A percentile compares a stretch with the other conserved stretches of the same genome.
Evolutionary conservation across 2,113 vertebrate species (phyloP).

Genomic region (Albula goreensis): DNA sequence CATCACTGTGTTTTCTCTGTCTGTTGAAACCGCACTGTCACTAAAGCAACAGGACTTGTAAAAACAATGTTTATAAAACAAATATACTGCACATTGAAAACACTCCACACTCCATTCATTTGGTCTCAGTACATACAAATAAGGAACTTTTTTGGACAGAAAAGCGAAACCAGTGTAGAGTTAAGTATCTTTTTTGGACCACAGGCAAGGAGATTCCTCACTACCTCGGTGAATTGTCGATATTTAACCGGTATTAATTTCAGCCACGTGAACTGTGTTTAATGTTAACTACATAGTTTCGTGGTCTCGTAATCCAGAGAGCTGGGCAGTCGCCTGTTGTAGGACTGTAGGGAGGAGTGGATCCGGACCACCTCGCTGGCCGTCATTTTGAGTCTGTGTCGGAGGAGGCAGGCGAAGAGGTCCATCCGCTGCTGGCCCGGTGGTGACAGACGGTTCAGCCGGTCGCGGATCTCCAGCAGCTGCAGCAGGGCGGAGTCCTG

Average conservation of each 20-base stretch:
- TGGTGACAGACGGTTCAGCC: constrained; percentile 92
- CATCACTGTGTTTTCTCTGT: constrained; percentile 87
- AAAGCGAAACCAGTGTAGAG: constrained; percentile 47
- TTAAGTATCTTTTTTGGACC: constrained; percentile 39
- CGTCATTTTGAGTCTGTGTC: constrained; percentile 92
- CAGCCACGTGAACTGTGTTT: constrained; percentile 45
- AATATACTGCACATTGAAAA: constrained; percentile 84
- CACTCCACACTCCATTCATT: constrained; percentile 67
- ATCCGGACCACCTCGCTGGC: constrained; percentile 92
- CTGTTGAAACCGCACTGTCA: constrained; percentile 91
- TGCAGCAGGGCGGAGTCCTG: constrained; percentile 94
- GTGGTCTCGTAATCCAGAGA: constrained; percentile 92
- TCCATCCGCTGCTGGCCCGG: constrained; percentile 87
- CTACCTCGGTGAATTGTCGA: background rate
- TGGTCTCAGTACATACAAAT: constrained; percentile 79
- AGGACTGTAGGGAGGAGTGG: constrained; percentile 88
- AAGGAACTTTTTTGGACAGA: constrained; percentile 58
- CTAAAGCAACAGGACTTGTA: constrained; percentile 91
- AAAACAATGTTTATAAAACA: constrained; percentile 87
- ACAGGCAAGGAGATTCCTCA: background rate
- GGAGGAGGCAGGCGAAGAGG: constrained; percentile 91
- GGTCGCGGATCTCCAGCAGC: constrained; percentile 89
- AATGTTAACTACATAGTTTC: constrained; percentile 95
- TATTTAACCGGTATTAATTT: background rate
- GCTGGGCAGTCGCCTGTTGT: constrained; percentile 88